phyloP scores from a whole-genome alignment of 92 coral and sea anemone genomes.

The Actinostola sp. region DNA sequence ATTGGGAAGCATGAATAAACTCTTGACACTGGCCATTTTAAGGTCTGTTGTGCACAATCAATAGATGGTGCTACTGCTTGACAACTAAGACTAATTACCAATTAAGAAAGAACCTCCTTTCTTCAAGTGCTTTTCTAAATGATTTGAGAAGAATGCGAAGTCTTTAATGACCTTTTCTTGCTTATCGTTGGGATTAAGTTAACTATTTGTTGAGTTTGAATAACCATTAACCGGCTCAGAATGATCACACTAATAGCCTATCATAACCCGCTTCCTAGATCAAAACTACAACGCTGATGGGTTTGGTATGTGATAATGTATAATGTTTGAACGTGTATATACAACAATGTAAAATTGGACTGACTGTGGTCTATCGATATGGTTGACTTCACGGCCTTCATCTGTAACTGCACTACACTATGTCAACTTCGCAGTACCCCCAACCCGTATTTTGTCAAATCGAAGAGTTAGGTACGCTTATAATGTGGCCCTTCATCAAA shows the following conservation, averaged over 20 bases:
- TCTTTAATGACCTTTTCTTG: conserved; percentile 31
- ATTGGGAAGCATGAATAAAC: background rate
- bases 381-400: background rate
- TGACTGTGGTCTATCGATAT: background rate
- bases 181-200: conserved; percentile 10
- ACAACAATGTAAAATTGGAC: background rate
- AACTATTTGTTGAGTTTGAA: conserved; percentile 27
- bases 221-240: conserved; percentile 19
- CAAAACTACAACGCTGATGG: background rate
- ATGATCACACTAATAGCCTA: conserved; percentile 16
- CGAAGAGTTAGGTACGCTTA: background rate
- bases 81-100: conserved; percentile 32
- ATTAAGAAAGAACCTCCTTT: conserved; percentile 25
- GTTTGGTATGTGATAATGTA: background rate
- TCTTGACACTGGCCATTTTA: conserved; percentile 19
- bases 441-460: background rate
- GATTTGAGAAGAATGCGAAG: conserved; percentile 25
- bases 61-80: conserved; percentile 13
- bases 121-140: conserved; percentile 19
- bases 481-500: too few relatives aligned
- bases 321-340: background rate
- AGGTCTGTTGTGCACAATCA: conserved; percentile 6
- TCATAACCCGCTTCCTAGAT: background rate
- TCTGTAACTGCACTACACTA: too few relatives aligned
- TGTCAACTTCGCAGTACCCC: too few relatives aligned